Conservation (phyloP, 2,113 vertebrate species). For the Ceyx melanurus region DNA sequence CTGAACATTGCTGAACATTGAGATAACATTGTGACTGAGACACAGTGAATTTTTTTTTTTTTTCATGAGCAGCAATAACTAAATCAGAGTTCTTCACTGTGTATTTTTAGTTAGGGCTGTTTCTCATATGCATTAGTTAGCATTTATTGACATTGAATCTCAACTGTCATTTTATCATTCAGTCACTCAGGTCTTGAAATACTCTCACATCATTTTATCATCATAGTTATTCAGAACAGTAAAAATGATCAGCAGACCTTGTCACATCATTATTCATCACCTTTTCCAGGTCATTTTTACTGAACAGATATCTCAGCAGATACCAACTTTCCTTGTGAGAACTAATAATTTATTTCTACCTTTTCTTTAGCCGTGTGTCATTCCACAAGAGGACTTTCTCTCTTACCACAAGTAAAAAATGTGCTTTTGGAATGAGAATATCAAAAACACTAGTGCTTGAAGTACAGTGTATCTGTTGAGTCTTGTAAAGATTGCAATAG, state of each 20-base stretch:
- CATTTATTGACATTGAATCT: slow-evolving; percentile 42
- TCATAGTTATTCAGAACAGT: neutral
- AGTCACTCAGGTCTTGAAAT: neutral
- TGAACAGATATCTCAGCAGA: neutral
- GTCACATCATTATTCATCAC: neutral
- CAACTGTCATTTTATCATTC: neutral
- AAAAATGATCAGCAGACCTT: neutral
- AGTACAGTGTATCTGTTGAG: neutral
- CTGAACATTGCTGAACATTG: neutral
- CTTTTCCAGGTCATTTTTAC: neutral
- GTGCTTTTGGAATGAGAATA: neutral
- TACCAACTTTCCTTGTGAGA: neutral
- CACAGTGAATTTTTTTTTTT: neutral
- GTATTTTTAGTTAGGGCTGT: neutral
- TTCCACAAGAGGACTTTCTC: neutral
- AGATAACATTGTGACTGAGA: neutral
- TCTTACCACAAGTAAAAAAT: neutral
- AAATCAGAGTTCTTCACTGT: neutral
- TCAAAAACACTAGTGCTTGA: neutral
- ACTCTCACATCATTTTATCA: neutral
- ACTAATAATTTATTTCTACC: neutral
- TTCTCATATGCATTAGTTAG: neutral
- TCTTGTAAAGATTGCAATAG: neutral
- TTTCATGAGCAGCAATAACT: neutral
- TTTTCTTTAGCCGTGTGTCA: neutral